Percentiles rank a stretch among this genome's conserved stretches.
phyloP scores from a whole-genome alignment of 92 coral and sea anemone species.

The Blastomussa wellsi region DNA sequence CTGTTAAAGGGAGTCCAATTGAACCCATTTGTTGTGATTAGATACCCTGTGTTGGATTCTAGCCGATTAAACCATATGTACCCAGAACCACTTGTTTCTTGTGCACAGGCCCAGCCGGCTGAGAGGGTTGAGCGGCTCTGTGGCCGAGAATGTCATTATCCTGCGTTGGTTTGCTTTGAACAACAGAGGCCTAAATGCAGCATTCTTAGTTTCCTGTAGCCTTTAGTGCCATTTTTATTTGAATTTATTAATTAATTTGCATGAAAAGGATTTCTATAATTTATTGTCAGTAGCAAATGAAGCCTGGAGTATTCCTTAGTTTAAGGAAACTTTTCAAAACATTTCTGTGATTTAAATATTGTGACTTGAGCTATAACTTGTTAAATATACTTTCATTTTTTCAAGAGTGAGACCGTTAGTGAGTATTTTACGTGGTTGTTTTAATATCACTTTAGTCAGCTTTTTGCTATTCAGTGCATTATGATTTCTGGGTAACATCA shows the following conservation, averaged over 20 bases:
- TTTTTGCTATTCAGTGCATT: background rate
- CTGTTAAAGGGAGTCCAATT: no score
- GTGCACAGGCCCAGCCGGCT: no score
- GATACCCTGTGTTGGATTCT: no score
- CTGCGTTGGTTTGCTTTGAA: background rate
- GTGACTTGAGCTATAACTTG: background rate
- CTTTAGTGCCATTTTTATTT: background rate
- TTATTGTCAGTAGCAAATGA: background rate
- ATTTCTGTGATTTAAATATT: background rate
- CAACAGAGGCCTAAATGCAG: background rate
- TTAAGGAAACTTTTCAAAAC: background rate
- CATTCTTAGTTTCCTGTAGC: background rate
- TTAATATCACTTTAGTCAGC: background rate
- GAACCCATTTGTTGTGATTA: no score
- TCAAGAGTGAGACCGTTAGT: constrained; percentile 8
- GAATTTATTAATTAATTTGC: background rate
- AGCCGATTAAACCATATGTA: no score
- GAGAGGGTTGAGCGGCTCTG: no score
- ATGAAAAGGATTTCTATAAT: background rate
- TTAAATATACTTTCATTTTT: constrained; percentile 1
- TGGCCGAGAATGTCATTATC: no score
- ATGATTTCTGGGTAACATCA: background rate
- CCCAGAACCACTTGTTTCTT: no score
- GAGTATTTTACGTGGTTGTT: background rate
- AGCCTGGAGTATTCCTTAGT: background rate